These are phyloP conservation scores for Syngnathus acus DNA, from an alignment of 2,797 vertebrate genomes.

Conservation along the genomic window DNA sequence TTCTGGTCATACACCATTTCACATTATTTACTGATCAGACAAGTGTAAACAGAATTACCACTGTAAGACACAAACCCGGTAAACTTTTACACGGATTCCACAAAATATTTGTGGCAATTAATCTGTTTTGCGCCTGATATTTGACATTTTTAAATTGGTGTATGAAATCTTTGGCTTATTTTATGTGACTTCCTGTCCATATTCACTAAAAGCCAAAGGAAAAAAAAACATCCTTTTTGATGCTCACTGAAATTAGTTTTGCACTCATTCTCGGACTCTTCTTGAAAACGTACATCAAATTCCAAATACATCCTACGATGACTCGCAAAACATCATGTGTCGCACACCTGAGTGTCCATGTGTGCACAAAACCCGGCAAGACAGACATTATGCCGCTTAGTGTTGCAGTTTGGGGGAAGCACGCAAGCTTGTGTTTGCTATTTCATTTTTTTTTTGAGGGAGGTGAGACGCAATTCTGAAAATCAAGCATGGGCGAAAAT, in stretches of 20 bases:
- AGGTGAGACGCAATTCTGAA: constrained; percentile 65
- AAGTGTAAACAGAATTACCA: too few species aligned
- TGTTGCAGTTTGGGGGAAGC: constrained; percentile 16
- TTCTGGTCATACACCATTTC: too few species aligned
- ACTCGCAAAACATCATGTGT: constrained; percentile 36
- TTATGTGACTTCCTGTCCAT: neutral
- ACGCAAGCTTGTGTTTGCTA: constrained; percentile 19
- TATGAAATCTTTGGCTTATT: neutral
- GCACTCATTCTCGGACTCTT: neutral
- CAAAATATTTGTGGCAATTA: too few species aligned
- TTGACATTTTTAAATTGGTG: too few species aligned
- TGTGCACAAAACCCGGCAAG: constrained; percentile 13
- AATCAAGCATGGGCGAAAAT: constrained; percentile 81
- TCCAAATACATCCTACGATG: neutral
- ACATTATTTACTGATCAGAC: too few species aligned
- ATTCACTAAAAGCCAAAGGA: neutral
- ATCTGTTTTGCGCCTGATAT: too few species aligned
- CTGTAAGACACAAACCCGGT: too few species aligned
- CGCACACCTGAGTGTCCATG: constrained; percentile 18
- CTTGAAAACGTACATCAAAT: neutral
- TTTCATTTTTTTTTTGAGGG: constrained; percentile 30
- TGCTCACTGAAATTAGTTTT: neutral
- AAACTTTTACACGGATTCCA: too few species aligned
- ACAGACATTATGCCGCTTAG: constrained; percentile 37
- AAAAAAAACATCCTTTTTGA: neutral